A percentile compares a stretch with the other conserved stretches of the same genome.
phyloP scores from a whole-genome alignment of 1,140 invertebrate genomes.

The Drosophila malerkotliana region DNA sequence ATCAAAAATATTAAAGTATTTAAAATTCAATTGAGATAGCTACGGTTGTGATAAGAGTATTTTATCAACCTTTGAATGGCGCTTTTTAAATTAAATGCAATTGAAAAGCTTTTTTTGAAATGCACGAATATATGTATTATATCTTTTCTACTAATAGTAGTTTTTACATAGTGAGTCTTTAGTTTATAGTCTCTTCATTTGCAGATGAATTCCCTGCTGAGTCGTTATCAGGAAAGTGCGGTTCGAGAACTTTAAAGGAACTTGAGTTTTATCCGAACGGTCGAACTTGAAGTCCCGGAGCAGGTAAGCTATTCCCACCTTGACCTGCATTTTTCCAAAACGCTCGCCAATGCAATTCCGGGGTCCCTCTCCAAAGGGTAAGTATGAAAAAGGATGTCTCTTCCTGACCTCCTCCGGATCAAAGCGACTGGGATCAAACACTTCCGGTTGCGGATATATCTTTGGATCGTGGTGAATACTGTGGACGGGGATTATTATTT shows the following conservation, averaged over 20 bases:
- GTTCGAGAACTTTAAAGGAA: conserved; percentile 45
- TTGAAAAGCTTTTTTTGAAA: background rate
- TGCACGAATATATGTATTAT: background rate
- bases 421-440: conserved; percentile 89
- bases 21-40: no score
- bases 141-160: no score
- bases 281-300: conserved; percentile 59
- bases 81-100: no score
- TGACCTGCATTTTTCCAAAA: conserved; percentile 84
- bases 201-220: conserved; percentile 52
- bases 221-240: conserved; percentile 45
- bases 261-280: conserved; percentile 48
- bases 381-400: conserved; percentile 84
- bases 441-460: conserved; percentile 87
- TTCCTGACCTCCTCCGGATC: conserved; percentile 84
- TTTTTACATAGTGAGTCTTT: no score
- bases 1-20: no score
- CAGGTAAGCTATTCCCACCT: conserved; percentile 75
- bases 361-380: conserved; percentile 85
- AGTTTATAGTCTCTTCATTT: conserved; percentile 33
- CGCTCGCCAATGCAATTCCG: conserved; percentile 85
- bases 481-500: conserved; percentile 84
- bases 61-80: no score
- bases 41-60: no score
- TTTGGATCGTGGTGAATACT: conserved; percentile 87